Percentiles rank a stretch among this genome's conserved stretches.
These are phyloP conservation scores for Bombus confusus DNA, from an alignment of 1,140 invertebrate species.

Conservation along the genomic window DNA sequence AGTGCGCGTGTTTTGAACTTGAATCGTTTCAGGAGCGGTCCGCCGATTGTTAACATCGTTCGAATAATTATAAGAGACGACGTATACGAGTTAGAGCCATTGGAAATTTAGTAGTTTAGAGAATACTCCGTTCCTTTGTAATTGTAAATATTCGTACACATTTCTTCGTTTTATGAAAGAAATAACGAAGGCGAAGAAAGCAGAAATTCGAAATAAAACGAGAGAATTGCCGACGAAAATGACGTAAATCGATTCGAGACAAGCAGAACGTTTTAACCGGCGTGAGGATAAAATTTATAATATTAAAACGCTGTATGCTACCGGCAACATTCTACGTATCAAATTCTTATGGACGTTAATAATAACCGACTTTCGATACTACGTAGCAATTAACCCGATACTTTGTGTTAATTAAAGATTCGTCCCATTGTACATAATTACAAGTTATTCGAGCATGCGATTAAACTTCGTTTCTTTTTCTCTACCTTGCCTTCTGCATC, in stretches of 20 bases:
- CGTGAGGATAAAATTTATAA: neutral
- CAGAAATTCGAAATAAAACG: neutral
- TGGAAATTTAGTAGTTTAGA: too few species aligned
- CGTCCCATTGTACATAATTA: constrained; percentile 14
- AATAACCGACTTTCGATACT: neutral
- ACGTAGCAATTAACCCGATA: neutral
- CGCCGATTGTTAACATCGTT: too few species aligned
- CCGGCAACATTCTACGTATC: neutral
- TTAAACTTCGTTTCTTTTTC: neutral
- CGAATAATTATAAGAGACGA: too few species aligned
- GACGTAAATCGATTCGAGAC: neutral
- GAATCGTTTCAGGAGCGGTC: too few species aligned
- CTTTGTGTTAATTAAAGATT: constrained; percentile 14
- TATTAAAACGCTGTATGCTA: neutral
- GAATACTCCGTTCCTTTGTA: too few species aligned
- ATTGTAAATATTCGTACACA: too few species aligned
- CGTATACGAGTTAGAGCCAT: too few species aligned
- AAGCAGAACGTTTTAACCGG: neutral
- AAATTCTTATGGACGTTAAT: neutral
- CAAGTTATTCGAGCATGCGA: neutral
- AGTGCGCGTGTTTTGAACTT: too few species aligned
- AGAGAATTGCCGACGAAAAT: neutral
- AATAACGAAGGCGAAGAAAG: neutral
- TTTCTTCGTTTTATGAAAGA: too few species aligned
- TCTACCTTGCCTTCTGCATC: too few species aligned